Evolutionary conservation across 1,140 invertebrate genomes (phyloP).

Genomic region (Drosophila bocqueti): DNA sequence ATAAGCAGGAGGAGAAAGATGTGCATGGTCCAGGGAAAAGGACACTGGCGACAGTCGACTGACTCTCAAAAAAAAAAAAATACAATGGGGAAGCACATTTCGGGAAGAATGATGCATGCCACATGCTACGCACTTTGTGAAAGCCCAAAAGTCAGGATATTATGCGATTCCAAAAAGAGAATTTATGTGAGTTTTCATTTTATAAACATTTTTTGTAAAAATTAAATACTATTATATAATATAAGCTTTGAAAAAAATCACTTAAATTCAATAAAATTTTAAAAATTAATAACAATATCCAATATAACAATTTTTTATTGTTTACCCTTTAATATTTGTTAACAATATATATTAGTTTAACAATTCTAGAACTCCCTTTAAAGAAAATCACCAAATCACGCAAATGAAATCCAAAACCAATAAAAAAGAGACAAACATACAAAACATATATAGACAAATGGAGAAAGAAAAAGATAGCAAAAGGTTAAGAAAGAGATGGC

Average conservation of each 20-base stretch:
- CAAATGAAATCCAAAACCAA: constrained; percentile 31
- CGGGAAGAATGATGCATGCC: constrained; percentile 64
- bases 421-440: constrained; percentile 9
- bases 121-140: constrained; percentile 57
- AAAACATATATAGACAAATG: constrained; percentile 14
- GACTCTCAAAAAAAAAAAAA: constrained; percentile 35
- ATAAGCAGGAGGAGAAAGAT: constrained; percentile 2
- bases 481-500: not conserved
- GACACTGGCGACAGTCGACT: constrained; percentile 56
- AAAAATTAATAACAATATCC: too few relatives aligned
- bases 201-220: too few relatives aligned
- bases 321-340: too few relatives aligned
- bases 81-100: constrained; percentile 20
- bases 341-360: too few relatives aligned
- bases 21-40: constrained; percentile 13
- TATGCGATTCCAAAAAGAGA: not conserved
- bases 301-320: too few relatives aligned
- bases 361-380: not conserved
- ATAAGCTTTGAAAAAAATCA: too few relatives aligned
- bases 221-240: too few relatives aligned
- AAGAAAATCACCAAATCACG: constrained; percentile 19
- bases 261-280: too few relatives aligned
- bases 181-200: not conserved
- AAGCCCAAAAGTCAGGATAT: constrained; percentile 24
- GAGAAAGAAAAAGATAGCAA: constrained; percentile 2